Base-by-base conservation (phyloP, 2,113 vertebrate genomes). In the Synodontis membranacea region DNA sequence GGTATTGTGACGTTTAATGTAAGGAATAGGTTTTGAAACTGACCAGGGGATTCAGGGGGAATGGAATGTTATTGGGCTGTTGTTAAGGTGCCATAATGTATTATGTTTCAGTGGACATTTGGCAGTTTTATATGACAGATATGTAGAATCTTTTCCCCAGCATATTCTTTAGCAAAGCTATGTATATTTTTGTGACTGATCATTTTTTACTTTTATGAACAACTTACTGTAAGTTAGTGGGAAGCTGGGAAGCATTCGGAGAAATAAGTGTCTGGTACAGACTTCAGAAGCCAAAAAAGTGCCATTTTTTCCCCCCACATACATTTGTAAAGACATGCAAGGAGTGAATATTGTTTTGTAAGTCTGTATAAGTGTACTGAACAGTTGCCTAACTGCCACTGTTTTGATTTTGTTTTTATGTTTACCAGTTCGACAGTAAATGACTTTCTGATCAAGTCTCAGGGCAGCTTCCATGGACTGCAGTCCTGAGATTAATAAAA, bases 401-500 rank as follows among this genome's bases (percentile, higher is more conserved):
- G 39, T 83, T 52, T 42, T 92, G 87, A 31, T 54, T 90, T 88
- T 86, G 88, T 92, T 92, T 90, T 84, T 88, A 84, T 91, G 87
- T 91, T 90, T 89, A 83, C 89, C 82, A 88, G 81, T 89, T 86
- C 60, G 37, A 84, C 93, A 89, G 90, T 58, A 54, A 79, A 80
- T 58, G 6, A 80, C 25, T 93, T 92, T 89, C 91, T 91, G 86
- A 90, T 92, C 92, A 92, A 91, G 91, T 92, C 93, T 93, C 90
- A 91, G 91, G 93, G 91, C 92, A 89, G 93, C 92, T 93, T 92
- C 91, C 90, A 92, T 92, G 93, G 91, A 93, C 92, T 93, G 91
- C 28, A 92, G 92, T 94, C 90, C 93, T 91, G 91, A 93, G 91
- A 92, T 90, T 94, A 95, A 95, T 95, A 95, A 95, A 95, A 95